Evolutionary conservation across 2,797 vertebrate genomes (phyloP).

Genomic region (Australoheros facetus): DNA sequence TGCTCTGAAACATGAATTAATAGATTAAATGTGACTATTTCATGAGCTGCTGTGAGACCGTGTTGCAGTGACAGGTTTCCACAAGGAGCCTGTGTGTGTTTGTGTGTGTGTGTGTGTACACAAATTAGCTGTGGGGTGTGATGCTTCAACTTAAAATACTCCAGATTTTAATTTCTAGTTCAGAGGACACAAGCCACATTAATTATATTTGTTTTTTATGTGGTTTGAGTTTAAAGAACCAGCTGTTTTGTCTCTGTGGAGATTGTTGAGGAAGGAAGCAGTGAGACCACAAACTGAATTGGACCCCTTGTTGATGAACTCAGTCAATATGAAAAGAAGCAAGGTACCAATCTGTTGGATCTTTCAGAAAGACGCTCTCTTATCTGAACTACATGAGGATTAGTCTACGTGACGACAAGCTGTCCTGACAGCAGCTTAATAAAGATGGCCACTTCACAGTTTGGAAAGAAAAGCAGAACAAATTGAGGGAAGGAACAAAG

Average conservation of each 20-base stretch:
- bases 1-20: background rate
- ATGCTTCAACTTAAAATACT: background rate
- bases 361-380: background rate
- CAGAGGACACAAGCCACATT: background rate
- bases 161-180: background rate
- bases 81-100: no score
- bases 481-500: background rate
- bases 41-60: no score
- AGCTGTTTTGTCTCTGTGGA: background rate
- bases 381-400: constrained; percentile 4
- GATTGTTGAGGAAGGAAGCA: background rate
- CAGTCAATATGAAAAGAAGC: background rate
- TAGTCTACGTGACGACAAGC: background rate
- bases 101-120: background rate
- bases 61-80: background rate
- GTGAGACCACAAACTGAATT: background rate
- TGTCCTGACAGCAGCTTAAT: background rate
- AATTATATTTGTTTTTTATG: background rate
- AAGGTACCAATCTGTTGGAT: background rate
- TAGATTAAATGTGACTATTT: background rate
- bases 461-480: background rate
- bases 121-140: background rate
- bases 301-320: background rate
- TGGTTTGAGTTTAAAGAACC: background rate
- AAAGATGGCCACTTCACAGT: background rate